Evolutionary conservation across 2,797 vertebrate genomes (phyloP), one percentile per base, ranked within the genome.

Genomic region (Orestias chungarensis): DNA sequence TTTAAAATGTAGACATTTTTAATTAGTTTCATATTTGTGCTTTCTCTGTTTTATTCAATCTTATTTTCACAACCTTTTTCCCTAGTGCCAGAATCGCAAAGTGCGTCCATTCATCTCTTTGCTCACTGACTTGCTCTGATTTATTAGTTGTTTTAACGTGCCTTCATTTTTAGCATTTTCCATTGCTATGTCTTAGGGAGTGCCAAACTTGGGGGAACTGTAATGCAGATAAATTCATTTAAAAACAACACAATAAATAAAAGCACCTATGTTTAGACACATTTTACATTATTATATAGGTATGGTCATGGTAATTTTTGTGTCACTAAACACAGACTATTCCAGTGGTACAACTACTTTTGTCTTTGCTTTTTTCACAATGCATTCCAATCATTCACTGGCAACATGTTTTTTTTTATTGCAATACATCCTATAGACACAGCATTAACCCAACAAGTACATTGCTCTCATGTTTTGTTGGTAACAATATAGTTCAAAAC

Each of bases 31-130:
- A 9, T 40, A 14, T 17, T 25, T 14, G 31, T 17, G 18, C 15
- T 61, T 38, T 61, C 33, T 6, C 20, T n/a, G 15, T 35, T 35
- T 29, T 25, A 29, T 38, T 67, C n/a, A 35, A 46, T 50, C 20
- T 18, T 35, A 33, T 66, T 49, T 50, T 52, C 4, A 35, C 17
- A 29, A 17, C 9, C 38, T 1, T 25, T 59, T 43, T 12, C 55
- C 70, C n/a, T 44, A 27, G 20, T 66, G 73, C 72, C 57, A 54
- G 0, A 64, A 68, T 49, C 10, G 3, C 43, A 9, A 67, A 70
- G 61, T 62, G 70, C 57, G 52, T 74, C 44, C 6, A 25, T 73
- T 79, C 43, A 61, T 23, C 31, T 77, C 3, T 46, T 47, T 49
- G 23, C 29, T 17, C 64, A 52, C 29, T 42, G 8, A 73, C 44